phyloP scores from a whole-genome alignment of 2,113 vertebrate species.

The Emydura subglobosa region DNA sequence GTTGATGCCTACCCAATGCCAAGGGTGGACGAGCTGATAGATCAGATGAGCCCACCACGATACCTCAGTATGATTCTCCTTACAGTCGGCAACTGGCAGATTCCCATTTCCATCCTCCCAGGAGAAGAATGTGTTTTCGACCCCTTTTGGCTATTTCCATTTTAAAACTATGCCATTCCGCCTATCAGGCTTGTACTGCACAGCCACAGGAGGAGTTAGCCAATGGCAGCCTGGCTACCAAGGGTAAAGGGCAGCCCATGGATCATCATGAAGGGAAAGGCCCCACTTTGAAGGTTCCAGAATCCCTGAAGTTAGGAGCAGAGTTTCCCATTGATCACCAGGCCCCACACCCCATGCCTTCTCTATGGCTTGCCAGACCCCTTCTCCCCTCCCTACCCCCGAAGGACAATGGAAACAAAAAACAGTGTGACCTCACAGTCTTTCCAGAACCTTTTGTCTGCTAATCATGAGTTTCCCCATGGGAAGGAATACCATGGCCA shows the following conservation, averaged over 20 bases:
- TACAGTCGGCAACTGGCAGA: no score
- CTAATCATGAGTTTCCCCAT: not conserved
- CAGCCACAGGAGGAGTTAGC: not conserved
- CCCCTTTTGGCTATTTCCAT: not conserved
- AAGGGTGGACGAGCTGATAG: no score
- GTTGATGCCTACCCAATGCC: no score
- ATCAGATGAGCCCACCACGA: no score
- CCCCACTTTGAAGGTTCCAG: not conserved
- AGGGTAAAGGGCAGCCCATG: not conserved
- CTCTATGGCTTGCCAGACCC: not conserved
- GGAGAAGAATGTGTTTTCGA: not conserved
- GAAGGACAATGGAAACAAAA: not conserved
- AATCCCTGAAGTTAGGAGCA: not conserved
- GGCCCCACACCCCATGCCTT: not conserved
- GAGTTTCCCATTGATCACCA: not conserved
- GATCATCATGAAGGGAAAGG: not conserved
- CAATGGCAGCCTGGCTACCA: not conserved
- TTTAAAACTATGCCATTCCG: not conserved
- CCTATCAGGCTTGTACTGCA: not conserved
- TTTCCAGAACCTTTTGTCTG: not conserved
- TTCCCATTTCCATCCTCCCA: no score
- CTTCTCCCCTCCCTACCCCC: not conserved
- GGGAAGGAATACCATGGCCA: not conserved
- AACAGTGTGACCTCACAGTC: fast-evolving
- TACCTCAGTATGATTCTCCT: no score